A percentile compares a stretch with the other conserved stretches of the same genome.
Conservation (phyloP, 2,888 invertebrate species). For the Microdon myrmicae region DNA sequence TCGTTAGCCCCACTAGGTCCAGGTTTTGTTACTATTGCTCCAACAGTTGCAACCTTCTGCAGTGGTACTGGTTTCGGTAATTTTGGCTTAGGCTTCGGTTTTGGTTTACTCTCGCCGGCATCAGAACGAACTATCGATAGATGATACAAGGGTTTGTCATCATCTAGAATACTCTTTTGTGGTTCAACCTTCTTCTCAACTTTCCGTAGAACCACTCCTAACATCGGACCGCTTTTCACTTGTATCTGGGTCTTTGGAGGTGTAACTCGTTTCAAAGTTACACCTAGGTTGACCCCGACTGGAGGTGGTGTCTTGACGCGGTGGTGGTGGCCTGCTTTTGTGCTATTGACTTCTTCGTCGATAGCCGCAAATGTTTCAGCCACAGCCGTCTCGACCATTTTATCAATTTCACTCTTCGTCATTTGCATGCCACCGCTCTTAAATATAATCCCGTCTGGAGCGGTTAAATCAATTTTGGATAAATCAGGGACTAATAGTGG, state of each 20-base stretch:
- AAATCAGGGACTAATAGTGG: constrained; percentile 60
- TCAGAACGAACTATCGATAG: constrained; percentile 64
- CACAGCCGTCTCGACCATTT: constrained; percentile 54
- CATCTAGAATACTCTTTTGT: constrained; percentile 65
- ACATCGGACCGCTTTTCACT: constrained; percentile 63
- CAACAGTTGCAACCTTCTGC: constrained; percentile 56
- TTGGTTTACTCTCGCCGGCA: constrained; percentile 59
- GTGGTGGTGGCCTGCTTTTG: constrained; percentile 60
- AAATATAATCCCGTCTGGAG: constrained; percentile 53
- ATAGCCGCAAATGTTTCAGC: constrained; percentile 57
- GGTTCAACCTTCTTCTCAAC: constrained; percentile 64
- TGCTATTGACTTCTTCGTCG: constrained; percentile 29
- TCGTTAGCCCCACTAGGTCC: background rate
- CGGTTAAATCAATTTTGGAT: constrained; percentile 60
- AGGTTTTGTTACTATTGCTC: constrained; percentile 53
- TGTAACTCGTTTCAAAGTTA: constrained; percentile 62
- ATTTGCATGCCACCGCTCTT: constrained; percentile 46
- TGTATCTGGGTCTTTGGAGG: constrained; percentile 61
- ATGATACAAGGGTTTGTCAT: constrained; percentile 65
- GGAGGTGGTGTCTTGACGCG: constrained; percentile 64
- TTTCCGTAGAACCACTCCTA: constrained; percentile 65
- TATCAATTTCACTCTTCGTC: constrained; percentile 48
- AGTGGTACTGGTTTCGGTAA: constrained; percentile 59
- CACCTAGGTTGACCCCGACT: constrained; percentile 62
- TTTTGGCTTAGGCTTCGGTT: constrained; percentile 56